Conservation (phyloP, 2,888 invertebrate genomes). For the Lithosia quadra region DNA sequence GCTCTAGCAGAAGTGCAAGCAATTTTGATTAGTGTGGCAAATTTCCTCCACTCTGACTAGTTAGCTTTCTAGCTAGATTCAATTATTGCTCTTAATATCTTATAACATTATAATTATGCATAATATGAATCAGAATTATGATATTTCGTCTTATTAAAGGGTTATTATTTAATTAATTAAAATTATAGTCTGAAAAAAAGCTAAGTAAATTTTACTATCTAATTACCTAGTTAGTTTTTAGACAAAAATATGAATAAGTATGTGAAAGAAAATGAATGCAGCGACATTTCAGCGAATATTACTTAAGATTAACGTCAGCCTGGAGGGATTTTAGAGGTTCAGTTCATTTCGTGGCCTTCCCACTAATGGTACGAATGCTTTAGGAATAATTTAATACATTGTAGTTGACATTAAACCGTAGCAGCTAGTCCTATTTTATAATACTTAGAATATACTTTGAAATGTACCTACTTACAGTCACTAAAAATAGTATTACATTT, state of each 20-base stretch:
- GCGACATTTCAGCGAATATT: slow-evolving; percentile 36
- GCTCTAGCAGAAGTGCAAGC: neutral
- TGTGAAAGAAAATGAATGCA: too few species aligned
- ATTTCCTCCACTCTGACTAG: neutral
- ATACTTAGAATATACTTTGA: too few species aligned
- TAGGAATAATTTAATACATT: neutral
- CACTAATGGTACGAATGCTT: slow-evolving; percentile 3
- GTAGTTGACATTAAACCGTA: neutral
- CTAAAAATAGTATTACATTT: too few species aligned
- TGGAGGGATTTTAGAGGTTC: slow-evolving; percentile 29
- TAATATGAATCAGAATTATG: neutral
- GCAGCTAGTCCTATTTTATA: neutral
- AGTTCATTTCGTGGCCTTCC: slow-evolving; percentile 33
- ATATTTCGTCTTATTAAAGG: too few species aligned
- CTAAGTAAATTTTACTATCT: neutral
- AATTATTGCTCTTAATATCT: neutral
- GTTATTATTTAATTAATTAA: too few species aligned
- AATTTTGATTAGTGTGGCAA: neutral
- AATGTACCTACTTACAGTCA: too few species aligned
- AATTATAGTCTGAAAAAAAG: too few species aligned
- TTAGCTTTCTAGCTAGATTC: neutral
- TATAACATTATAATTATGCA: neutral
- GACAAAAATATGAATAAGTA: too few species aligned
- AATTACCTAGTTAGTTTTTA: neutral
- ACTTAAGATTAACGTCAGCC: slow-evolving; percentile 33